A percentile compares a stretch with the other conserved stretches of the same genome.
These are phyloP conservation scores for Barbus barbus DNA, from an alignment of 2,113 vertebrate species.

Conservation along the genomic window DNA sequence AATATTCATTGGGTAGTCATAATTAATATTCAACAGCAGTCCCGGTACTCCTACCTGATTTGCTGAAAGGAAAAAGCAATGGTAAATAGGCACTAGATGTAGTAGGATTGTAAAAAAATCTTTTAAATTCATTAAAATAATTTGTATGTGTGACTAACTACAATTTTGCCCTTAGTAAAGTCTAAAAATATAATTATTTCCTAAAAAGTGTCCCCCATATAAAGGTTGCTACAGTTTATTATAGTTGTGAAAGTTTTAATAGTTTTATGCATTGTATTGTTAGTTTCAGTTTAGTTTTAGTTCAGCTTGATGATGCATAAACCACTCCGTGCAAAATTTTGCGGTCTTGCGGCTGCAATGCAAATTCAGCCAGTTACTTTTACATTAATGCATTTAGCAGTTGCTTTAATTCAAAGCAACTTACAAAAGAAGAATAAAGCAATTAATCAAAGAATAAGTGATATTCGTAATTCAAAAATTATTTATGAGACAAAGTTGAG, in stretches of 20 bases:
- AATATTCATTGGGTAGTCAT: neutral
- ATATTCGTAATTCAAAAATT: too few relatives aligned
- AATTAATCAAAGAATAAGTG: too few relatives aligned
- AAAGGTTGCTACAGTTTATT: neutral
- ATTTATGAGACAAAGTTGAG: too few relatives aligned
- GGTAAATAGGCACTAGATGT: neutral
- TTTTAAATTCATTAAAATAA: too few relatives aligned
- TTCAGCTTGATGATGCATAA: neutral
- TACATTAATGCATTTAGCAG: neutral
- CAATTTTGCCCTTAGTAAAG: neutral
- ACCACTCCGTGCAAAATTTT: neutral
- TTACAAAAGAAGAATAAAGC: too few relatives aligned
- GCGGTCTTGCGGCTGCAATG: neutral
- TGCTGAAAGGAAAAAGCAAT: neutral
- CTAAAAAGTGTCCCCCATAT: neutral
- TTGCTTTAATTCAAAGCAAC: too few relatives aligned
- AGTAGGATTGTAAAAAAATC: neutral
- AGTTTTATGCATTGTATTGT: neutral
- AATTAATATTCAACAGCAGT: slow-evolving; percentile 4
- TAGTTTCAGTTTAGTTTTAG: neutral
- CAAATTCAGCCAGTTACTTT: neutral
- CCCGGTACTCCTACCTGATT: neutral
- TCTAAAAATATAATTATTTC: neutral
- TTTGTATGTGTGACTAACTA: neutral
- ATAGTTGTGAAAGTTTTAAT: neutral